A percentile compares a stretch with the other conserved stretches of the same genome.
Evolutionary conservation across 2,888 invertebrate genomes (phyloP).

Genomic region (Pyrrhosoma nymphula): DNA sequence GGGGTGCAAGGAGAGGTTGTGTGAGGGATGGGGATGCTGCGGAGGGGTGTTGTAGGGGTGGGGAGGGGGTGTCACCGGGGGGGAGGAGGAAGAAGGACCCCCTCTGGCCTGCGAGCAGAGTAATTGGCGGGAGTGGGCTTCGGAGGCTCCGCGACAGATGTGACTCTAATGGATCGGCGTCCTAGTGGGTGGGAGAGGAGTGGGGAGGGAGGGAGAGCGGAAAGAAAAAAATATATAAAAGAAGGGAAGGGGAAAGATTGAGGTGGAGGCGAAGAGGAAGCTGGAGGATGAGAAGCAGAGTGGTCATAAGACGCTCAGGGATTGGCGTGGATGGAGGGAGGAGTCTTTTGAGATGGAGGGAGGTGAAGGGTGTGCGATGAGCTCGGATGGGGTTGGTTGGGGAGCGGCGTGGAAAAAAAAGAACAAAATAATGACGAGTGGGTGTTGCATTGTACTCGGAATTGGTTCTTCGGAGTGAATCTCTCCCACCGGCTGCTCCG

Average conservation of each 20-base stretch:
- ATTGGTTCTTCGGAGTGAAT: neutral
- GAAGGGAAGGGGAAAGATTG: neutral
- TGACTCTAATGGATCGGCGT: conserved; percentile 49
- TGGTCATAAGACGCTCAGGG: neutral
- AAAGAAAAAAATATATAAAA: neutral
- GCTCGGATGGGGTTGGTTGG: neutral
- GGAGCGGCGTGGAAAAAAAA: neutral
- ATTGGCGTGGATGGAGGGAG: neutral
- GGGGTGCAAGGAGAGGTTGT: neutral
- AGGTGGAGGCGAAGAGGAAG: neutral
- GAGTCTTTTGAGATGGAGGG: neutral
- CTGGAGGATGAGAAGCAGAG: neutral
- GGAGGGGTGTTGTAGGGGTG: neutral
- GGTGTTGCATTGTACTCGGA: conserved; percentile 17
- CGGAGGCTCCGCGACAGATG: conserved; percentile 45
- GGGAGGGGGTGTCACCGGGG: neutral
- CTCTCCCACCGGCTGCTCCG: neutral
- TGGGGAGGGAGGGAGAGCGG: neutral
- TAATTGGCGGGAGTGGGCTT: conserved; percentile 47
- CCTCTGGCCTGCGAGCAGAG: conserved; percentile 51
- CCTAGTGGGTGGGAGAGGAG: neutral
- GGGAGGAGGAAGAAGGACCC: neutral
- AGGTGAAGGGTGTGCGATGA: neutral
- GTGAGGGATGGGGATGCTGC: neutral
- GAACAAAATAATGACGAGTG: neutral